These are phyloP conservation scores for Enteromius thamalakanensis DNA, from an alignment of 2,797 vertebrate species.

Conservation along the genomic window DNA sequence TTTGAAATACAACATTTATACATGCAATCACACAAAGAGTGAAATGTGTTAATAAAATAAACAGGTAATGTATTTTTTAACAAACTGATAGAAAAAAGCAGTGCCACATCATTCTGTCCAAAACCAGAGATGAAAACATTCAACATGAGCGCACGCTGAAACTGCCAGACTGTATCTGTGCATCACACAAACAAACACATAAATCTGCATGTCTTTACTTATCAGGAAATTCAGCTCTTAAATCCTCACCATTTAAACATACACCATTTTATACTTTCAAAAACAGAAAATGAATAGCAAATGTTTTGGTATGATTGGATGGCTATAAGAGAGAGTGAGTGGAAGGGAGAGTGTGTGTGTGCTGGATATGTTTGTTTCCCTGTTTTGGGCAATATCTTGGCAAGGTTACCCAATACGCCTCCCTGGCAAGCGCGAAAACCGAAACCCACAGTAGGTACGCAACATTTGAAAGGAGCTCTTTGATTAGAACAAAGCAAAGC, in stretches of 20 bases:
- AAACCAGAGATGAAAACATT: neutral
- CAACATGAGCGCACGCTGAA: neutral
- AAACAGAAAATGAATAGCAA: conserved; percentile 50
- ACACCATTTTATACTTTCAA: conserved; percentile 27
- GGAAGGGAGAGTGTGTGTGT: neutral
- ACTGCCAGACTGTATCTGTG: neutral
- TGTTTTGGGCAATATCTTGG: conserved; percentile 71
- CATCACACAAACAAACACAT: neutral
- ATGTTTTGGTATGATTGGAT: conserved; percentile 42
- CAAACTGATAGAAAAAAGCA: neutral
- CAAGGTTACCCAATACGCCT: conserved; percentile 65
- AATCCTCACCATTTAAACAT: conserved; percentile 51
- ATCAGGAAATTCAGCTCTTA: conserved; percentile 27
- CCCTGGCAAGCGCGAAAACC: conserved; percentile 67
- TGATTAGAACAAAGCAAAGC: conserved; percentile 79
- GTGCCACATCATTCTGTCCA: neutral
- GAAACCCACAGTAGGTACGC: conserved; percentile 70
- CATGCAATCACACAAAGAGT: neutral
- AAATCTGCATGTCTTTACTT: conserved; percentile 30
- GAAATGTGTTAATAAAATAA: neutral
- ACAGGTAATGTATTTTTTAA: neutral
- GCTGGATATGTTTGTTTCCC: conserved; percentile 66
- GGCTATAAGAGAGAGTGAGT: neutral
- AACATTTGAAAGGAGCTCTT: conserved; percentile 75
- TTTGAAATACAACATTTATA: neutral